These are phyloP conservation scores for Carollia perspicillata DNA, from an alignment of 2,113 vertebrate species.

Conservation along the genomic window DNA sequence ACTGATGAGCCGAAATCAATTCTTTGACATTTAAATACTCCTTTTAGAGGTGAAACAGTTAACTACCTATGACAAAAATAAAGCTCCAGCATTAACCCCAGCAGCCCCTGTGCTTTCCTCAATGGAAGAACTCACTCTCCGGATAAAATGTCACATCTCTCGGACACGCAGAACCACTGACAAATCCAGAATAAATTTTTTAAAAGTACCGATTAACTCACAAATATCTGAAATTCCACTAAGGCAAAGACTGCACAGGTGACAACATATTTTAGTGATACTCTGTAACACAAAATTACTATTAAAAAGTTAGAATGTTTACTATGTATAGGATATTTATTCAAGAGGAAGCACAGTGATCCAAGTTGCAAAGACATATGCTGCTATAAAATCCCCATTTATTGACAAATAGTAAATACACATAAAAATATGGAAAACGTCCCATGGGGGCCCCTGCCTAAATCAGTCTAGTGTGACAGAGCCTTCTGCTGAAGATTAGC, in stretches of 20 bases:
- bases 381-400: not conserved
- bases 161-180: not conserved
- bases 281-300: constrained; percentile 12
- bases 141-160: not conserved
- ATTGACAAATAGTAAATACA: not conserved
- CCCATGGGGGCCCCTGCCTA: not conserved
- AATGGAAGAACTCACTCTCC: not conserved
- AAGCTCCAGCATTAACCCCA: not conserved
- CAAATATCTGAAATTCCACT: constrained; percentile 19
- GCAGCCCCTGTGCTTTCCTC: not conserved
- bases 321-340: not conserved
- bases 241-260: not conserved
- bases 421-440: not conserved
- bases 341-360: not conserved
- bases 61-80: constrained; percentile 19
- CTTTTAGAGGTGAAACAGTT: not conserved
- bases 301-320: not conserved
- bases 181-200: not conserved
- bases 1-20: not conserved
- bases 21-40: not conserved
- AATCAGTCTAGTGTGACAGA: not conserved
- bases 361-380: not conserved
- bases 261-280: not conserved
- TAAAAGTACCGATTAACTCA: not conserved
- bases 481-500: not conserved